Base-by-base conservation (phyloP, 2,797 vertebrate species). In the Lutjanus argentimaculatus region DNA sequence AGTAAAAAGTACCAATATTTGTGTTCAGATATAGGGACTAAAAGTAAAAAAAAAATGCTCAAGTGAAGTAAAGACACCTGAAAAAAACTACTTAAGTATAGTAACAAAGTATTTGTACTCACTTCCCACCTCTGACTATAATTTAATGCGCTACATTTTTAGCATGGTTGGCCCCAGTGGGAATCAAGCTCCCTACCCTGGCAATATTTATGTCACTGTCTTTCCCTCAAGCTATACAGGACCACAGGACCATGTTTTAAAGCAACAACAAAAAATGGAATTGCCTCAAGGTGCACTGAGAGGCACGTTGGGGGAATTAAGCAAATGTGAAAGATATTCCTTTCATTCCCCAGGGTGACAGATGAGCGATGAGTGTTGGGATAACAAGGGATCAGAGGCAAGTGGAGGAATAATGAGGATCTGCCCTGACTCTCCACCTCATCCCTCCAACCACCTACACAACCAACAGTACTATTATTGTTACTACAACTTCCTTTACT, bases 341-440 rank as follows among this genome's bases (percentile, higher is more conserved):
- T 72, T 80, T 78, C 25, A 21, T 62, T 87, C 89, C 80, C 88
- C 30, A 25, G 75, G 79, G 85, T 78, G 82, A 79, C 10, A 67
- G 83, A 83, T 84, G 86, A 91, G 75, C 1, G 80, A 90, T 89
- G 83, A 89, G 67, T 81, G 65, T 85, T 79, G 71, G 82, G 79
- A 92, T 92, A 91, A 92, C 87, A 84, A 85, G 81, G 86, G 86
- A 91, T 94, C 88, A 91, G 77, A 88, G 72, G 58, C 40, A 58
- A 81, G 70, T 71, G 67, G 74, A 85, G 64, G 79, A 88, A 89
- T 92, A 89, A 90, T 87, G 85, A 90, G 73, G 82, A 88, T 88
- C 66, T 52, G 82, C 82, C 69, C 84, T 66, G 65, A 85, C 67
- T 63, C 73, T 70, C 48, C 63, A 75, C 77, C 77, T 83, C 81